phyloP scores from a whole-genome alignment of 2,888 invertebrate species.

The Lomographa bimaculata region DNA sequence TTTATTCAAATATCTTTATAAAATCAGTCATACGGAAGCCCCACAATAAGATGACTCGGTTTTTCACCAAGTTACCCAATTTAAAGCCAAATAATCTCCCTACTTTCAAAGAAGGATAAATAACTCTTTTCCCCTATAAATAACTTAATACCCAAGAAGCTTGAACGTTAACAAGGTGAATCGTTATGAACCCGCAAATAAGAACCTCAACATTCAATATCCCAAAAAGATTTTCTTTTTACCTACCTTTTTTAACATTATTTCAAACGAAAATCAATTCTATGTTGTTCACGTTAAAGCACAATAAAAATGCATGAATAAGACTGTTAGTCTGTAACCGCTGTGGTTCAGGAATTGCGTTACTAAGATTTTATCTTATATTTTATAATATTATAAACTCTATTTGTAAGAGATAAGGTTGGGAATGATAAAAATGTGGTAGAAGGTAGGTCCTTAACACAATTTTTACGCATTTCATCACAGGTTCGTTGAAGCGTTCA shows the following conservation, averaged over 20 bases:
- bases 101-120: conserved; percentile 14
- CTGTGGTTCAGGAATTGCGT: conserved; percentile 23
- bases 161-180: conserved; percentile 48
- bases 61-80: conserved; percentile 12
- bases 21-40: no score
- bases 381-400: conserved; percentile 5
- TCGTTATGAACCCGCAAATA: conserved; percentile 50
- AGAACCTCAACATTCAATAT: conserved; percentile 47
- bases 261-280: conserved; percentile 24
- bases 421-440: conserved; percentile 9
- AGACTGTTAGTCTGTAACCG: conserved; percentile 23
- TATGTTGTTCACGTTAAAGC: no score
- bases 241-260: conserved; percentile 3
- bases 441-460: conserved; percentile 57
- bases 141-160: conserved; percentile 24
- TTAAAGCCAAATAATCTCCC: conserved; percentile 26
- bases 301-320: no score
- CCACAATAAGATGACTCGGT: no score
- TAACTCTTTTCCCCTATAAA: conserved; percentile 25
- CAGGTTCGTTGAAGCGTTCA: conserved; percentile 57
- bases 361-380: conserved; percentile 13
- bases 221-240: conserved; percentile 39
- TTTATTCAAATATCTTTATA: no score
- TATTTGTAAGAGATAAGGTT: not conserved
- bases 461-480: conserved; percentile 64